phyloP scores from a whole-genome alignment of 2,113 vertebrate species.

The Serilophus lunatus region DNA sequence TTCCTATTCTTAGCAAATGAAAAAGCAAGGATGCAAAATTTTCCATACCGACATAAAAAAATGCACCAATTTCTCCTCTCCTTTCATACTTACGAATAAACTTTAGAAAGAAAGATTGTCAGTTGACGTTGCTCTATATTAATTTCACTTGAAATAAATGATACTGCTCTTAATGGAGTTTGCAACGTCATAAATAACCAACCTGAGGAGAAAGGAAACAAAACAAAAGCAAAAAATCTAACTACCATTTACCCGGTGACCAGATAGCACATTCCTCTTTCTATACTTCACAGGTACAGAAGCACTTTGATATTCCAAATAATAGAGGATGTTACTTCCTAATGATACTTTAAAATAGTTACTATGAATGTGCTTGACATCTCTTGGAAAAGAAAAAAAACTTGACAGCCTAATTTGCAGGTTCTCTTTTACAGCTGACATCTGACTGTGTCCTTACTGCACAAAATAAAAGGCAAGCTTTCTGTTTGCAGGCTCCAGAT shows the following conservation, averaged over 20 bases:
- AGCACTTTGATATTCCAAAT: not conserved
- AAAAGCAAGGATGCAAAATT: not conserved
- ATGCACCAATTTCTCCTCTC: not conserved
- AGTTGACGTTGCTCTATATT: not conserved
- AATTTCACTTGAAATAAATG: not conserved
- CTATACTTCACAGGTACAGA: not conserved
- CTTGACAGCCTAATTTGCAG: rapidly evolving
- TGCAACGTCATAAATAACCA: not conserved
- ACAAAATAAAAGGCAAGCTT: not conserved
- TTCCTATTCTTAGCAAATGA: not conserved
- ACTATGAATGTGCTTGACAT: not conserved
- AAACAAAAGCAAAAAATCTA: not conserved
- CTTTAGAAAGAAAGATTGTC: not conserved
- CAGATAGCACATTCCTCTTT: not conserved
- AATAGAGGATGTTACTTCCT: not conserved
- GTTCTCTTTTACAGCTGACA: not conserved
- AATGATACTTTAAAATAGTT: not conserved
- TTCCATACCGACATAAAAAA: not conserved
- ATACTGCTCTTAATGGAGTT: not conserved
- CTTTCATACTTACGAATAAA: not conserved
- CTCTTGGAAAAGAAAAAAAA: not conserved
- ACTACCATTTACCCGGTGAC: not conserved
- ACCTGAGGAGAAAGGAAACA: not conserved
- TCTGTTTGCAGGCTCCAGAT: not conserved
- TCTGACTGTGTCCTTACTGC: not conserved